Base-by-base conservation (phyloP, 2,797 vertebrate genomes). In the Graptemys geographica region DNA sequence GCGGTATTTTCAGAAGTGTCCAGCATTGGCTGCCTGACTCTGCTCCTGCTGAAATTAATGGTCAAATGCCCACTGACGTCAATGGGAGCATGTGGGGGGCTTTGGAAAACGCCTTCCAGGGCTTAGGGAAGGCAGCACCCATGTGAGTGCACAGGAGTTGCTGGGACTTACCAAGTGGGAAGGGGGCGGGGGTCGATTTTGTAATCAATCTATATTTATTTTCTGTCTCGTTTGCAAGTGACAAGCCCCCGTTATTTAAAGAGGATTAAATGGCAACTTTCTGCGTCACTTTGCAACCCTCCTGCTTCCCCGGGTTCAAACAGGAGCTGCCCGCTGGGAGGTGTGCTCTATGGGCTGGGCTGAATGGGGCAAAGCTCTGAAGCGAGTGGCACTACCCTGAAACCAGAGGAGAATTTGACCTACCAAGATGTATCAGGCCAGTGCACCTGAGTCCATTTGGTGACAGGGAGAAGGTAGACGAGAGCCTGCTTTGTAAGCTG, bases 381-480 rank as follows among this genome's bases (percentile, higher is more conserved):
- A 88, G 51, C 78, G 31, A 84, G 18, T 6, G 8, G 53, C 62
- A 10, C 57, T 15, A 55, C 51, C n/a, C 37, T 78, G 47, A 18
- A 76, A 56, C 49, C 90, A 79, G 49, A 86, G 56, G 31, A 87
- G 47, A n/a, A 51, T 82, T 91, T 90, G 92, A 3, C n/a, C 27
- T 15, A 28, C 28, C 56, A 55, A 23, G 21, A 21, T 55, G 19
- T 55, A 23, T 31, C 59, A 33, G 31, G 28, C 59, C 13, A 59
- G 57, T 18, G 31, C 6, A 12, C 59, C 12, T 15, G 31, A 33
- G 31, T 3, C 37, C 0, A 0, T 2, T 86, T 74, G 52, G 9
- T 37, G 21, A 15, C 0, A 0, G 44, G 86, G 83, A 37, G 19
- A 9, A 2, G 1, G 18, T 65, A 79, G 56, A 87, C 12, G 55